These are phyloP conservation scores for Menura novaehollandiae DNA, from an alignment of 2,113 vertebrate species.

Conservation along the genomic window DNA sequence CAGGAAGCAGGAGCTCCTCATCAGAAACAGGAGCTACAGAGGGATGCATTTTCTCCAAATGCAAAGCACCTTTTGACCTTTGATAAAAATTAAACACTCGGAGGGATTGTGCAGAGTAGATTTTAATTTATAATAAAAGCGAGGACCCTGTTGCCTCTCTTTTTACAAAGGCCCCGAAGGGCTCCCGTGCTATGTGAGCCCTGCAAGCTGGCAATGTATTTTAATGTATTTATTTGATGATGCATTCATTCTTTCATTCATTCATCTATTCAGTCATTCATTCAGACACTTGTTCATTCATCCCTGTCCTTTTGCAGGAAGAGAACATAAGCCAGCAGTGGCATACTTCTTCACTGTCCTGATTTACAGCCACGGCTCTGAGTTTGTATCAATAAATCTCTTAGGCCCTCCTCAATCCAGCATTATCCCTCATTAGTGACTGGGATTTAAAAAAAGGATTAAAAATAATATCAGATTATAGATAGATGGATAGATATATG, in stretches of 20 bases:
- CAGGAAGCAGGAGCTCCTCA: not conserved
- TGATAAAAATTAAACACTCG: not conserved
- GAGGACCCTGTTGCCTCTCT: not conserved
- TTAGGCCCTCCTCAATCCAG: conserved; percentile 51
- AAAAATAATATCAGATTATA: conserved; percentile 53
- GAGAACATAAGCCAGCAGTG: conserved; percentile 57
- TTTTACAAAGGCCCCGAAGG: not conserved
- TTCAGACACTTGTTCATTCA: conserved; percentile 62
- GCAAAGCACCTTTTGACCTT: not conserved
- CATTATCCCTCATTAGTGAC: conserved; percentile 66
- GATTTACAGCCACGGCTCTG: conserved; percentile 58
- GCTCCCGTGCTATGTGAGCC: not conserved
- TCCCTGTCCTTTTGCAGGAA: conserved; percentile 46
- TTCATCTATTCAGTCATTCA: conserved; percentile 66
- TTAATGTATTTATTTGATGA: conserved; percentile 60
- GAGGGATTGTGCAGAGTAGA: not conserved
- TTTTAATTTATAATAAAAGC: conserved; percentile 36
- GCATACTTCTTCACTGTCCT: conserved; percentile 46
- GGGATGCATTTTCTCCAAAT: not conserved
- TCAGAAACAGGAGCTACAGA: not conserved
- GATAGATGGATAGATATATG: not conserved
- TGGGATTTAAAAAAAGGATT: conserved; percentile 54
- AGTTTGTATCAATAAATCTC: conserved; percentile 66
- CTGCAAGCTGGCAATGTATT: conserved; percentile 37
- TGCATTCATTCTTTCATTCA: conserved; percentile 57